Conservation (phyloP, 2,797 vertebrate genomes). For the Eulemur coronatus region DNA sequence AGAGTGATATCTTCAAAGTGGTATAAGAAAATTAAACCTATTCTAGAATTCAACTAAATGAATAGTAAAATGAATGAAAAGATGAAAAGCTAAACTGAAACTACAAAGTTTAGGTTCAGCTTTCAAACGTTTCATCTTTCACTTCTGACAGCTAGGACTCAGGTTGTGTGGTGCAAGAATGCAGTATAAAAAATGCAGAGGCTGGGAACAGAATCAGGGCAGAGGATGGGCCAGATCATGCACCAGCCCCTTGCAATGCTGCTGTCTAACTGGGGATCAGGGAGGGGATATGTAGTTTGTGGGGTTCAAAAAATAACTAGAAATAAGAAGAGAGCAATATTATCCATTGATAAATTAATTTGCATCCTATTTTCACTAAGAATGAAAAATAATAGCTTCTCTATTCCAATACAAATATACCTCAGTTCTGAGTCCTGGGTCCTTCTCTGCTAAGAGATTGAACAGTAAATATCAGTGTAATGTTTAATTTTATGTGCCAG, state of each 20-base stretch:
- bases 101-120: not conserved
- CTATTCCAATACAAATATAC: not conserved
- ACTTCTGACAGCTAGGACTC: rapidly evolving
- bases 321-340: not conserved
- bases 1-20: not conserved
- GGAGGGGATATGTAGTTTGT: rapidly evolving
- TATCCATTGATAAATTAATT: not conserved
- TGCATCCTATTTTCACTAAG: not conserved
- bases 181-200: no score
- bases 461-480: not conserved
- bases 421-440: not conserved
- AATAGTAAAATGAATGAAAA: not conserved
- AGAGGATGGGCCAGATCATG: no score
- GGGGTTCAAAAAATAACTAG: no score
- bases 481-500: not conserved
- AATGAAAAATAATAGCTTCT: not conserved
- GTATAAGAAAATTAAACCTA: not conserved
- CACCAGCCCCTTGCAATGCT: rapidly evolving
- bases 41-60: not conserved
- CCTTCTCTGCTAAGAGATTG: not conserved
- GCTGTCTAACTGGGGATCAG: not conserved
- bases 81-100: not conserved
- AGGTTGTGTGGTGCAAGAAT: not conserved
- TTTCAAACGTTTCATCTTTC: not conserved
- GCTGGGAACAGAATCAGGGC: rapidly evolving